phyloP scores from a whole-genome alignment of 1,140 invertebrate genomes.

The Frieseomelitta varia region DNA sequence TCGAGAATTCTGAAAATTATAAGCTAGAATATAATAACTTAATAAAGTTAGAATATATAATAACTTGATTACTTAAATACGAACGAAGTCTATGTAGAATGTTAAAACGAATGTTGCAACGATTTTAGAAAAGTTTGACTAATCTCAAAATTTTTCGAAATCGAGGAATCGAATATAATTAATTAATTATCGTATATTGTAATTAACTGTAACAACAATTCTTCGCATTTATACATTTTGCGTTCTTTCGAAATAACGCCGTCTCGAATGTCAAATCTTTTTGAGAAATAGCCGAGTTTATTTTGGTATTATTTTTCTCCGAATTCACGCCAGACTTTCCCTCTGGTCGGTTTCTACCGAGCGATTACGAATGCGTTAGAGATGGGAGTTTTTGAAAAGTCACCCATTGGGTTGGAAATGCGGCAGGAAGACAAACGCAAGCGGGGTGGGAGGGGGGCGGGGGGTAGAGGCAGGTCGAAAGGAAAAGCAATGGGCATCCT shows the following conservation, averaged over 20 bases:
- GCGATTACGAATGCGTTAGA: conserved; percentile 19
- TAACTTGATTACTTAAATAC: too few relatives aligned
- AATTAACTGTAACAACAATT: not conserved
- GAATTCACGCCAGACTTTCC: too few relatives aligned
- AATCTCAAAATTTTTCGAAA: not conserved
- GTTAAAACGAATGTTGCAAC: not conserved
- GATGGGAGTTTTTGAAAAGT: conserved; percentile 35
- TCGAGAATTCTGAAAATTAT: not conserved
- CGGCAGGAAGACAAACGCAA: too few relatives aligned
- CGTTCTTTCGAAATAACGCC: not conserved
- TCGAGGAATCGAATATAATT: too few relatives aligned
- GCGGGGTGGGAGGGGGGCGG: too few relatives aligned
- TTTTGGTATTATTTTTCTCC: too few relatives aligned
- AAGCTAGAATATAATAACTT: not conserved
- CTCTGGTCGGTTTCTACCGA: not conserved
- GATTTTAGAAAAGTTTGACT: not conserved
- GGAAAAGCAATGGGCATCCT: conserved; percentile 33
- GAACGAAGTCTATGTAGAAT: not conserved
- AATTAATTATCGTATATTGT: too few relatives aligned
- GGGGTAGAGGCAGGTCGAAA: conserved; percentile 25
- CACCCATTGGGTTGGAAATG: conserved; percentile 31
- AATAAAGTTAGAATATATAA: too few relatives aligned
- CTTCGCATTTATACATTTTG: not conserved
- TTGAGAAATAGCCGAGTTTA: not conserved
- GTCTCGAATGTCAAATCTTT: not conserved